These are phyloP conservation scores for Lacanobia oleracea DNA, from an alignment of 2,888 invertebrate genomes.

Conservation along the genomic window DNA sequence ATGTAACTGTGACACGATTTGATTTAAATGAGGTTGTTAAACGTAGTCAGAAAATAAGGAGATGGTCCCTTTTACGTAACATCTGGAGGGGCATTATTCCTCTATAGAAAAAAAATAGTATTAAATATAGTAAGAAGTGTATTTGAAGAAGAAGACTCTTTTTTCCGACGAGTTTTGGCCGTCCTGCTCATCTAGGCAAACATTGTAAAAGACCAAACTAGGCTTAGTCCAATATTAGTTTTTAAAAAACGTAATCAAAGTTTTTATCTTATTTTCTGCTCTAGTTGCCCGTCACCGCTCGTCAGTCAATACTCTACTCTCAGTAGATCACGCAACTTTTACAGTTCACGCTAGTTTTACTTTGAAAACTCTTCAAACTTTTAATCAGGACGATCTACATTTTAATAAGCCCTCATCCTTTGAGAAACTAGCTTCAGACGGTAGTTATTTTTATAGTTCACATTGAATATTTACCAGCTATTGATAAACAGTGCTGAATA, in stretches of 20 bases:
- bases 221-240: background rate
- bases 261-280: background rate
- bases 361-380: constrained; percentile 34
- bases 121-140: background rate
- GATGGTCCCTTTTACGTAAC: background rate
- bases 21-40: background rate
- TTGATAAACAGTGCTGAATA: constrained; percentile 1
- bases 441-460: constrained; percentile 7
- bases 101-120: too few relatives aligned
- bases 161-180: background rate
- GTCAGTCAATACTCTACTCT: background rate
- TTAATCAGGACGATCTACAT: constrained; percentile 24
- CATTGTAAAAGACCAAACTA: background rate
- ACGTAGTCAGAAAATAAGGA: background rate
- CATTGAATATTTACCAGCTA: constrained; percentile 26
- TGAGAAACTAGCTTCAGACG: constrained; percentile 19
- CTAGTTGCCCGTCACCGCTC: background rate
- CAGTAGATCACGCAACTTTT: background rate
- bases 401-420: constrained; percentile 41
- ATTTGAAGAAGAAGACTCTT: too few relatives aligned
- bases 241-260: constrained; percentile 14
- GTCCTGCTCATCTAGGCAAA: background rate
- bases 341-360: background rate
- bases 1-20: constrained; percentile 3
- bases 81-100: background rate